A percentile compares a stretch with the other conserved stretches of the same genome.
Evolutionary conservation across 2,797 vertebrate species (phyloP).

Genomic region (Thamnophis elegans): DNA sequence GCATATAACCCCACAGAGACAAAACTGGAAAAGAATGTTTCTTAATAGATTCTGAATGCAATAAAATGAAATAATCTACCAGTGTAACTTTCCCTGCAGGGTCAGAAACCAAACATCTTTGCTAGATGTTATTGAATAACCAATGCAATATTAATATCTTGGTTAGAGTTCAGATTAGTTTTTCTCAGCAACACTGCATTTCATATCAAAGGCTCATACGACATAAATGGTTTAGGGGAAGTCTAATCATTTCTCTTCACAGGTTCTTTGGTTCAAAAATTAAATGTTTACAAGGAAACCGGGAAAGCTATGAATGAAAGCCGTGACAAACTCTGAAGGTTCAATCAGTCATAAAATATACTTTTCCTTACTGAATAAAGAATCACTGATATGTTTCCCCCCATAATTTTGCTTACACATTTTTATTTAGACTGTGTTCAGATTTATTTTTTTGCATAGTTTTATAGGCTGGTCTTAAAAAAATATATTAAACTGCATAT

Average conservation of each 20-base stretch:
- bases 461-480: neutral
- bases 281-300: neutral
- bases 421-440: neutral
- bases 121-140: neutral
- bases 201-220: neutral
- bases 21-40: neutral
- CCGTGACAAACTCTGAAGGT: neutral
- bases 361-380: neutral
- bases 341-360: slow-evolving; percentile 5
- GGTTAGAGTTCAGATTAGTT: neutral
- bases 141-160: neutral
- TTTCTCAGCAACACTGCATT: neutral
- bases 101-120: neutral
- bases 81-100: neutral
- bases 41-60: neutral
- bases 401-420: neutral
- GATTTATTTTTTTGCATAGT: neutral
- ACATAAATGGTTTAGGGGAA: neutral
- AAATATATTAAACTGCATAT: neutral
- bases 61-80: neutral
- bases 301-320: neutral
- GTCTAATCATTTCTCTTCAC: neutral
- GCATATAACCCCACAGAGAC: neutral
- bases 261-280: neutral
- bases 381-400: neutral